Evolutionary conservation across 2,888 invertebrate species (phyloP), one percentile per base, ranked within the genome.

Genomic region (Cephus rjabovi): DNA sequence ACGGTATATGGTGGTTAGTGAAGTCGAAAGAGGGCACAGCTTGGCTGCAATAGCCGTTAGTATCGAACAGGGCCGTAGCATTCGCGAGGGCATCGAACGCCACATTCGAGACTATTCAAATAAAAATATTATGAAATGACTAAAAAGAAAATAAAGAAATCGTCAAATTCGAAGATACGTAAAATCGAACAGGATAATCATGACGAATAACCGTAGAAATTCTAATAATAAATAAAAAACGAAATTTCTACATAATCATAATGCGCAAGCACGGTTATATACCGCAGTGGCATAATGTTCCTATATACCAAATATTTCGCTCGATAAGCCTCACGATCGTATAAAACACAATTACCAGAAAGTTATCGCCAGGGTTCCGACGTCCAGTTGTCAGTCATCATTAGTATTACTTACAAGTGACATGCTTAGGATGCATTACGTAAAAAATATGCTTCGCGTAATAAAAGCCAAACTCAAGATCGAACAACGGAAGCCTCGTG

Each of bases 401-500:
- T 56, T 6, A 9, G 23, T 23, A 2, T 56, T 56, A 56, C 56
- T 56, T 56, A 23, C 9, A 23, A 23, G 23, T 9, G 56, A 56
- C 56, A 23, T 9, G 9, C 23, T 56, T 9, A 23, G 23, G 9
- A 23, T 56, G 56, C 9, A 56, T 56, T 56, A 56, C 23, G 56
- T 56, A 23, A 56, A 56, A 56, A 23, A 23, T 56, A 23, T 56
- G 23, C 56, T 56, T 23, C 2, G 40, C n/a, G 75, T 34, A 69
- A 75, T 23, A 31, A 75, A 34, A 75, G 30, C 4, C 33, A 78
- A 73, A 69, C 34, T 15, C 37, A 70, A 56, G 34, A 73, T 76
- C 78, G 76, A 68, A 76, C 37, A 73, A 56, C 73, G 76, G 75
- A 81, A 77, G 75, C 56, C 74, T 75, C 76, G 75, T 30, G 73